Evolutionary conservation across 2,797 vertebrate species (phyloP).

Genomic region (Gambelia wislizenii): DNA sequence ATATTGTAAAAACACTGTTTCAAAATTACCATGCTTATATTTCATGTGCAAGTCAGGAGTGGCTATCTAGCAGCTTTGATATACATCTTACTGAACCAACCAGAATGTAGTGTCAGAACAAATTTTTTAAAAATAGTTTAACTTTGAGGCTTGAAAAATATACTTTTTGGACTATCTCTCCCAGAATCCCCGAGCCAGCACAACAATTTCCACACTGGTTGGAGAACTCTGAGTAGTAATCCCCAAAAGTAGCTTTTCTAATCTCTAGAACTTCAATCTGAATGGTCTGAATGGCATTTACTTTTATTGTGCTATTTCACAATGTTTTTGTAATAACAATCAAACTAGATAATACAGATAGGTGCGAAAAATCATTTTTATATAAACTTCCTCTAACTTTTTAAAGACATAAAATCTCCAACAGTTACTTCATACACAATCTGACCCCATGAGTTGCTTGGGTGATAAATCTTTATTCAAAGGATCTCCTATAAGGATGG

Average conservation of each 20-base stretch:
- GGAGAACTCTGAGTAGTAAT: no score
- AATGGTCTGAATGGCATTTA: background rate
- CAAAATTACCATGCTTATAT: conserved; percentile 2
- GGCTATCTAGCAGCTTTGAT: conserved; percentile 37
- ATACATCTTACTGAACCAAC: conserved; percentile 39
- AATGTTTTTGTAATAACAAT: background rate
- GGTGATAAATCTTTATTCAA: background rate
- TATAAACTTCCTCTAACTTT: no score
- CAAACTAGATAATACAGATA: background rate
- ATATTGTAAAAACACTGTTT: conserved; percentile 34
- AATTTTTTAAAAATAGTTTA: background rate
- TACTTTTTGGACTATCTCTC: no score
- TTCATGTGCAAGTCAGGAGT: conserved; percentile 38
- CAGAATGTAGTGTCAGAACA: conserved; percentile 33
- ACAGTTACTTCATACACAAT: background rate
- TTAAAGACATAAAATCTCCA: background rate
- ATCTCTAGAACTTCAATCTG: no score
- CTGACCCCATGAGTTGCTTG: background rate
- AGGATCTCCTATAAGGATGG: background rate
- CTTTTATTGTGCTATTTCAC: conserved; percentile 7
- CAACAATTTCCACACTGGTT: no score
- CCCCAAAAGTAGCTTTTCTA: no score
- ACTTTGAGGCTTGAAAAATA: background rate
- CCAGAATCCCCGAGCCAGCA: no score
- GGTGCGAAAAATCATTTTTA: background rate